Evolutionary conservation across 2,797 vertebrate genomes (phyloP), one percentile per base, ranked within the genome.

Genomic region (Propithecus perrieri): DNA sequence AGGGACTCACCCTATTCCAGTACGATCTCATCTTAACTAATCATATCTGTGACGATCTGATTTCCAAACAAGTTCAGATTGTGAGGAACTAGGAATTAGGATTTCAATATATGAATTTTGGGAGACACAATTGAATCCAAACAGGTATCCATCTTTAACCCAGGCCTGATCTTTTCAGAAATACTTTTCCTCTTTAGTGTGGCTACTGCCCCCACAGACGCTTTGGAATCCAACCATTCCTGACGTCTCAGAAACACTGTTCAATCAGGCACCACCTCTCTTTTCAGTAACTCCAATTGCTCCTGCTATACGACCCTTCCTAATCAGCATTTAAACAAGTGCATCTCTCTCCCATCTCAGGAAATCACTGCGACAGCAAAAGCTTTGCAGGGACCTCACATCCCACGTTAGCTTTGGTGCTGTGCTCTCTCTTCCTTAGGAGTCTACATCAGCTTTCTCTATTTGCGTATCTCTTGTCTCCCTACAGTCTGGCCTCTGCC

Each of bases 401-500:
- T 6, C 9, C 43, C 50, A 11, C 4, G 8, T 48, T 2, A 76
- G 43, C 13, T 41, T 41, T 48, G 75, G 1, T 13, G 1, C 33
- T 30, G 18, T 0, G 1, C 24, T 78, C 33, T n/a, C 13, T 33
- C 33, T 33, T 10, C 30, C 10, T 18, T 75, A 10, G 1, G 2
- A 46, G 7, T 35, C 26, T 63, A 3, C 8, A 0, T 41, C 12
- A 38, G 24, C 17, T 20, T 4, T 8, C 0, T 63, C 18, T 13
- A 13, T 69, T 55, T 33, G 33, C 65, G 53, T 35, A 2, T 38
- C 30, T 61, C 50, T 30, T 17, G 0, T 22, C 55, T 14, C 12
- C 0, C 18, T 6, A 3, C 7, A 14, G 0, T 2, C 57, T 24
- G 26, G 8, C 17, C 63, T 5, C 55, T 12, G 8, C 13, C 12